Evolutionary conservation across 2,113 vertebrate species (phyloP).

Genomic region (Myxocyprinus asiaticus): DNA sequence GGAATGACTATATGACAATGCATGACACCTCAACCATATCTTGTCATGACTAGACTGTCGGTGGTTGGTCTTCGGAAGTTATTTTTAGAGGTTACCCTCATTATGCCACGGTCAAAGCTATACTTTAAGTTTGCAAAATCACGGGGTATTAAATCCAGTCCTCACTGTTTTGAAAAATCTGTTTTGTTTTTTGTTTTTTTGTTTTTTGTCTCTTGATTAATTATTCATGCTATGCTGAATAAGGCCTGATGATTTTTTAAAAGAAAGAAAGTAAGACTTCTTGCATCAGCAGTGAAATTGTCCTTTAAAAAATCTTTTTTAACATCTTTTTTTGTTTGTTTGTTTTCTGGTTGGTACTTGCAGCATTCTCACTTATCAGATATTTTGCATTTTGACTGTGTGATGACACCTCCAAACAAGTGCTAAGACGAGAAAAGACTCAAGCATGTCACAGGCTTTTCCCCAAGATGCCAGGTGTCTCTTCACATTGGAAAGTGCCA

Average conservation of each 20-base stretch:
- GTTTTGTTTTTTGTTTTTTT: slow-evolving; percentile 28
- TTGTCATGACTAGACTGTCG: not conserved
- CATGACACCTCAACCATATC: not conserved
- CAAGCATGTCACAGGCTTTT: slow-evolving; percentile 11
- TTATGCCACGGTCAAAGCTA: slow-evolving; percentile 46
- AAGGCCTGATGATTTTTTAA: slow-evolving; percentile 45
- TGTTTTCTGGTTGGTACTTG: not conserved
- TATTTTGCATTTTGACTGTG: slow-evolving; percentile 33
- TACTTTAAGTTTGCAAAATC: slow-evolving; percentile 41
- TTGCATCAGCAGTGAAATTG: slow-evolving; percentile 11
- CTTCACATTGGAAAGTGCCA: slow-evolving; percentile 6
- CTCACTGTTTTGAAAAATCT: slow-evolving; percentile 49
- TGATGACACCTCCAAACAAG: slow-evolving; percentile 29
- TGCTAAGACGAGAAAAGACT: slow-evolving; percentile 28
- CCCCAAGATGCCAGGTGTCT: slow-evolving; percentile 26
- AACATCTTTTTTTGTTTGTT: no score
- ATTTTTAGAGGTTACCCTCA: slow-evolving; percentile 42
- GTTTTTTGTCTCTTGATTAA: slow-evolving; percentile 14
- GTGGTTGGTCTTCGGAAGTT: not conserved
- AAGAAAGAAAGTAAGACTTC: slow-evolving; percentile 30
- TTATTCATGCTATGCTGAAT: slow-evolving; percentile 48
- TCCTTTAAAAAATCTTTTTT: slow-evolving; percentile 18
- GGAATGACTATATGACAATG: not conserved
- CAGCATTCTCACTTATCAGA: slow-evolving; percentile 6
- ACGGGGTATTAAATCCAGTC: slow-evolving; percentile 41